Conservation (phyloP, 2,888 invertebrate genomes). For the Rhingia rostrata region DNA sequence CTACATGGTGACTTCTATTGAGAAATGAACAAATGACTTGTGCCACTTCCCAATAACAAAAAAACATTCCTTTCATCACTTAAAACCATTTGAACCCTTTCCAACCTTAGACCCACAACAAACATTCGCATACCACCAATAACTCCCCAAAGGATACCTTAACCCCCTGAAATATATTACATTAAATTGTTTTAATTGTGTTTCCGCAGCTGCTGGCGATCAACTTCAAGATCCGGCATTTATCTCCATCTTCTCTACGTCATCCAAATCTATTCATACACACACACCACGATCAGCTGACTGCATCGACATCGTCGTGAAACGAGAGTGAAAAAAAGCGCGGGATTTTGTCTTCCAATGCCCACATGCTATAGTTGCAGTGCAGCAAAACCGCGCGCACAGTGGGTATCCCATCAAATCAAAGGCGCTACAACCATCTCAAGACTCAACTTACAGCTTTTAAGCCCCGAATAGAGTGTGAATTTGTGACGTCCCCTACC, state of each 20-base stretch:
- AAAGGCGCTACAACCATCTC: slow-evolving; percentile 43
- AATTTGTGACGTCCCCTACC: slow-evolving; percentile 13
- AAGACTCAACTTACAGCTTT: slow-evolving; percentile 56
- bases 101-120: background rate
- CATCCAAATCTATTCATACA: slow-evolving; percentile 34
- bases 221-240: slow-evolving; percentile 70
- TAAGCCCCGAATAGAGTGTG: slow-evolving; percentile 43
- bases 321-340: slow-evolving; percentile 52
- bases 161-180: background rate
- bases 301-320: slow-evolving; percentile 46
- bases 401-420: slow-evolving; percentile 36
- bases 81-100: background rate
- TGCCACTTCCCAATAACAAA: no score
- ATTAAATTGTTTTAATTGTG: slow-evolving; percentile 8
- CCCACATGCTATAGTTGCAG: slow-evolving; percentile 42
- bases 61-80: background rate
- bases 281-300: slow-evolving; percentile 64
- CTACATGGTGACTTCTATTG: no score
- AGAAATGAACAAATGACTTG: no score
- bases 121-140: background rate
- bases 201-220: slow-evolving; percentile 37
- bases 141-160: background rate
- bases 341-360: slow-evolving; percentile 54
- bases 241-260: slow-evolving; percentile 58
- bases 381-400: slow-evolving; percentile 16